Conservation (phyloP, 2,797 vertebrate species). For the Falco concolor region DNA sequence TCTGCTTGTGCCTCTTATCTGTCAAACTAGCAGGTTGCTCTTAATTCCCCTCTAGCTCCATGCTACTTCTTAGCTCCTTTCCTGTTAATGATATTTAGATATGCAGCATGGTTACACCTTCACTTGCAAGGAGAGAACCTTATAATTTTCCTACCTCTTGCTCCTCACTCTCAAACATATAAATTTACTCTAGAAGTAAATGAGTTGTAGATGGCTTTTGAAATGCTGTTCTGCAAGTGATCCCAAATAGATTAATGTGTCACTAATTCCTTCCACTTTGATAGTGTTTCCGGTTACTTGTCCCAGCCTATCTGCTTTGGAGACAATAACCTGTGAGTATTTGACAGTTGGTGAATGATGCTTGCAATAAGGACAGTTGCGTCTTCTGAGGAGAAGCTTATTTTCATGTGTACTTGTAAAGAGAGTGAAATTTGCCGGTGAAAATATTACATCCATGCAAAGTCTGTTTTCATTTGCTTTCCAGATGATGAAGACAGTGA, state of each 20-base stretch:
- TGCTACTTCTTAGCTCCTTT: not conserved
- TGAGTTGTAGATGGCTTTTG: not conserved
- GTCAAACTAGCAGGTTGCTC: not conserved
- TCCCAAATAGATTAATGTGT: not conserved
- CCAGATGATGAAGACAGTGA: constrained; percentile 90
- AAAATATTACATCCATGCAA: not conserved
- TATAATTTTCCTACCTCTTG: not conserved
- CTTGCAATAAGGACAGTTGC: not conserved
- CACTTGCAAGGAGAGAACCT: not conserved
- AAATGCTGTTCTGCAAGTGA: not conserved
- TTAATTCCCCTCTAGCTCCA: not conserved
- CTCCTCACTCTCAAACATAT: not conserved
- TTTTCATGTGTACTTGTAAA: not conserved
- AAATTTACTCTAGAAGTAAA: not conserved
- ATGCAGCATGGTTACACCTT: not conserved
- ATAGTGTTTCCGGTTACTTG: not conserved
- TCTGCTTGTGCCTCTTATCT: not conserved
- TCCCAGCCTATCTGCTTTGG: not conserved
- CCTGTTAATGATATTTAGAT: not conserved
- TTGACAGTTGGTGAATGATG: not conserved
- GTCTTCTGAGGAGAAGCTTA: not conserved
- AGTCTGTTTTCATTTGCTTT: constrained; percentile 29
- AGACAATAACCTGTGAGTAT: not conserved
- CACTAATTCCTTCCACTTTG: not conserved
- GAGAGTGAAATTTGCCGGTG: not conserved